A percentile compares a stretch with the other conserved stretches of the same genome.
Evolutionary conservation across 2,888 invertebrate genomes (phyloP).

Genomic region (Lampropteryx suffumata): DNA sequence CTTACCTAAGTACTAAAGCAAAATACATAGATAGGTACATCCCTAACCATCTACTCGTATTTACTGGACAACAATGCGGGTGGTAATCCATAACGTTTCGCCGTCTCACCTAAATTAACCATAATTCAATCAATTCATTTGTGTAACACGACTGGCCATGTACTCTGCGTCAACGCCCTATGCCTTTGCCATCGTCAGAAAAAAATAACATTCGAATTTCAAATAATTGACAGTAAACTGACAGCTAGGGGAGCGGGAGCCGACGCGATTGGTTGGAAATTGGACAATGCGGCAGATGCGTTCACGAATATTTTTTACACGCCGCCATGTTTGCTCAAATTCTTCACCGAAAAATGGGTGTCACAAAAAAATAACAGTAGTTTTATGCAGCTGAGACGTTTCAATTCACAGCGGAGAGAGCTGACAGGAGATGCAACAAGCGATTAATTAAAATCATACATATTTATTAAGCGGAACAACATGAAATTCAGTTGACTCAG

Average conservation of each 20-base stretch:
- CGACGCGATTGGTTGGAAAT: slow-evolving; percentile 71
- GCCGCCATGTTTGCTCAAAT: slow-evolving; percentile 77
- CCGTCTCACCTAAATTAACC: slow-evolving; percentile 64
- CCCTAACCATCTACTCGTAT: slow-evolving; percentile 51
- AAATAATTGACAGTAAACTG: slow-evolving; percentile 73
- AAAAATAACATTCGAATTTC: slow-evolving; percentile 70
- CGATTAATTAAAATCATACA: slow-evolving; percentile 49
- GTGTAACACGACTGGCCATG: slow-evolving; percentile 72
- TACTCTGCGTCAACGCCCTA: slow-evolving; percentile 77
- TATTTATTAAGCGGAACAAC: slow-evolving; percentile 28
- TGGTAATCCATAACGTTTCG: slow-evolving; percentile 71
- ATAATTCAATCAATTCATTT: slow-evolving; percentile 81
- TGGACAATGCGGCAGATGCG: slow-evolving; percentile 81
- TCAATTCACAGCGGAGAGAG: slow-evolving; percentile 62
- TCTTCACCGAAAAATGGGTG: slow-evolving; percentile 63
- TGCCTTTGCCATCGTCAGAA: slow-evolving; percentile 51
- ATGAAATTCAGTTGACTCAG: slow-evolving; percentile 29
- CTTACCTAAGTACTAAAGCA: no score
- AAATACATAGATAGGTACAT: not conserved
- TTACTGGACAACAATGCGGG: slow-evolving; percentile 70
- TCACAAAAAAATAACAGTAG: slow-evolving; percentile 42
- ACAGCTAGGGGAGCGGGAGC: slow-evolving; percentile 78
- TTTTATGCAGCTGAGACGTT: slow-evolving; percentile 62
- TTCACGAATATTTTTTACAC: slow-evolving; percentile 51
- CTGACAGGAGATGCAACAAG: slow-evolving; percentile 64